Evolutionary conservation across 2,888 invertebrate species (phyloP), one percentile per base, ranked within the genome.

Genomic region (Eilema sororculum): DNA sequence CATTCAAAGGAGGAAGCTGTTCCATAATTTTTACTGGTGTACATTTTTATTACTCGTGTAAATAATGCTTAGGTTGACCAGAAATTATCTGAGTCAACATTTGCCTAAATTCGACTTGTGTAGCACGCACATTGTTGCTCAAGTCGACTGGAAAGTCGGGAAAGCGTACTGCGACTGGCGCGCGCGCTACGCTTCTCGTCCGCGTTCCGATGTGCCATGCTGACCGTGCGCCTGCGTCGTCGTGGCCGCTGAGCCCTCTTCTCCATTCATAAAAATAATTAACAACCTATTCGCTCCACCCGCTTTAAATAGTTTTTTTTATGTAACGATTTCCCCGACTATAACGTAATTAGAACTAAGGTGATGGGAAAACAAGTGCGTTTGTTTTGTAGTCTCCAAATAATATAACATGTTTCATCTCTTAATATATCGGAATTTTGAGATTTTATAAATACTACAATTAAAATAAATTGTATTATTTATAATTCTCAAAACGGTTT

Each of bases 91-190:
- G 52, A 52, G 52, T 20, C n/a, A n/a, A 52, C n/a, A 52, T 52
- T 82, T 77, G 79, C 84, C 80, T 84, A 83, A 86, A 85, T 84
- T 81, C 76, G 80, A 80, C 79, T 76, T 67, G 80, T 74, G 62
- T 67, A 68, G 72, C 82, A 76, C 80, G 80, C 78, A 79, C 71
- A 68, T 78, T 67, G 74, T 74, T 65, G 72, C 72, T 65, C 71
- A 75, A 72, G 67, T 67, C 41, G 78, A 81, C 86, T 88, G 92
- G 92, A 93, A 93, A 93, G 92, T 91, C 91, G 92, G 93, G 92
- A 94, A 93, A 93, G 93, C 88, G 88, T 90, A 88, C 86, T 86
- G 78, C 75, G 69, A 25, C 60, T 83, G 81, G 79, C 81, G 84
- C 86, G 84, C 86, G 86, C 89, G 87, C 86, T 78, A 78, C 81